Percentiles rank a stretch among this genome's conserved stretches.
phyloP scores from a whole-genome alignment of 1,140 invertebrate species.

The Drosophila albomicans region DNA sequence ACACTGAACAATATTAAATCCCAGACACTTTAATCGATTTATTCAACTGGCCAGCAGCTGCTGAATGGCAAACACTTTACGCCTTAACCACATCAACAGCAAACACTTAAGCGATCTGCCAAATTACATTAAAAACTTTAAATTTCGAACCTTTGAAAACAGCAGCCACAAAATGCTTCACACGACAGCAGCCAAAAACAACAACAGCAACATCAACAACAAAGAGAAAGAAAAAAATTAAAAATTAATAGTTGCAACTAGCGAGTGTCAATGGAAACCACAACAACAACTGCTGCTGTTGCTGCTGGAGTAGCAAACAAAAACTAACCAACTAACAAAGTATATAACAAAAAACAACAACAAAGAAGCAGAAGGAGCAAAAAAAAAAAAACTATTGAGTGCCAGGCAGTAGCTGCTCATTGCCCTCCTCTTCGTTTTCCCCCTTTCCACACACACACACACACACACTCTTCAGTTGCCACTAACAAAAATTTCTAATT shows the following conservation, averaged over 20 bases:
- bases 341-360: slow-evolving; percentile 55
- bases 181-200: slow-evolving; percentile 31
- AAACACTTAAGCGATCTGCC: slow-evolving; percentile 43
- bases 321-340: slow-evolving; percentile 80
- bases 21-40: neutral
- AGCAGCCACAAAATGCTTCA: slow-evolving; percentile 64
- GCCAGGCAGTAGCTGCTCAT: slow-evolving; percentile 52
- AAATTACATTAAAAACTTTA: slow-evolving; percentile 77
- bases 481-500: slow-evolving; percentile 83
- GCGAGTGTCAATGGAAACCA: slow-evolving; percentile 79
- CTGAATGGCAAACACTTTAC: slow-evolving; percentile 21
- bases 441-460: neutral
- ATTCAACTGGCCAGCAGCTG: neutral
- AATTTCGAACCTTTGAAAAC: slow-evolving; percentile 48
- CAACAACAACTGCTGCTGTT: slow-evolving; percentile 53
- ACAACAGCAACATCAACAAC: neutral
- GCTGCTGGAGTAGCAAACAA: slow-evolving; percentile 52
- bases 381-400: slow-evolving; percentile 73
- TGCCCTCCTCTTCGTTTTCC: slow-evolving; percentile 2
- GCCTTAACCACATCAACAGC: slow-evolving; percentile 44
- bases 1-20: too few species aligned
- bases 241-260: slow-evolving; percentile 83
- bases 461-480: slow-evolving; percentile 15
- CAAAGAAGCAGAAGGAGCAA: slow-evolving; percentile 2
- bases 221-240: slow-evolving; percentile 59